Evolutionary conservation across 2,888 invertebrate genomes (phyloP).

Genomic region (Rhaphigaster nebulosa): DNA sequence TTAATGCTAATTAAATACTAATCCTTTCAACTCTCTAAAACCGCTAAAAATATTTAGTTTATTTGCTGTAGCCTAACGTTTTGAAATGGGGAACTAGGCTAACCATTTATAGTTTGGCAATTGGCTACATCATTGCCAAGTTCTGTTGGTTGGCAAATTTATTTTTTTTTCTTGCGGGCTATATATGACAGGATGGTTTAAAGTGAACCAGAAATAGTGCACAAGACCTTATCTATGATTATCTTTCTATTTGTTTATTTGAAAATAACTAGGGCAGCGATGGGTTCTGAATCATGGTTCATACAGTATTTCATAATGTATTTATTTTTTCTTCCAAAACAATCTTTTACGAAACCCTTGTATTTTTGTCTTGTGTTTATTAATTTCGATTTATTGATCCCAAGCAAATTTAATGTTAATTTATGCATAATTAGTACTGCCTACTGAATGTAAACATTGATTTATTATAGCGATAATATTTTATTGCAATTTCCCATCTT

Average conservation of each 20-base stretch:
- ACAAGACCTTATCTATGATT: not conserved
- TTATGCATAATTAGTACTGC: not conserved
- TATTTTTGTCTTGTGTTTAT: too few species aligned
- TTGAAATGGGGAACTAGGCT: slow-evolving; percentile 45
- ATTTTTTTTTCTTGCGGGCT: not conserved
- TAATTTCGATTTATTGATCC: not conserved
- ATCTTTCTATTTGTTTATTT: not conserved
- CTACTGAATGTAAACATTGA: too few species aligned
- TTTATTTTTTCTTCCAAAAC: not conserved
- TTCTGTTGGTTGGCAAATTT: not conserved
- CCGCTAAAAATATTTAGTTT: not conserved
- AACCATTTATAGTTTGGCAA: slow-evolving; percentile 48
- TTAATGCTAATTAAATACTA: not conserved
- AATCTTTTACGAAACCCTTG: not conserved
- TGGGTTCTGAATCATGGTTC: not conserved
- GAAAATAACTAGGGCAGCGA: not conserved
- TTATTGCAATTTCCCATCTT: not conserved
- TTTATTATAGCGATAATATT: not conserved
- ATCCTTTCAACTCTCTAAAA: not conserved
- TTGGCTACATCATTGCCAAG: slow-evolving; percentile 30
- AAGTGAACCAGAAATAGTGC: slow-evolving; percentile 2
- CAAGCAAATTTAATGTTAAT: not conserved
- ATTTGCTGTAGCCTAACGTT: not conserved
- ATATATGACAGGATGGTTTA: slow-evolving; percentile 4
- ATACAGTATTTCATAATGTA: not conserved